A percentile compares a stretch with the other conserved stretches of the same genome.
These are phyloP conservation scores for Falco punctatus DNA, from an alignment of 2,113 vertebrate species.

Conservation along the genomic window DNA sequence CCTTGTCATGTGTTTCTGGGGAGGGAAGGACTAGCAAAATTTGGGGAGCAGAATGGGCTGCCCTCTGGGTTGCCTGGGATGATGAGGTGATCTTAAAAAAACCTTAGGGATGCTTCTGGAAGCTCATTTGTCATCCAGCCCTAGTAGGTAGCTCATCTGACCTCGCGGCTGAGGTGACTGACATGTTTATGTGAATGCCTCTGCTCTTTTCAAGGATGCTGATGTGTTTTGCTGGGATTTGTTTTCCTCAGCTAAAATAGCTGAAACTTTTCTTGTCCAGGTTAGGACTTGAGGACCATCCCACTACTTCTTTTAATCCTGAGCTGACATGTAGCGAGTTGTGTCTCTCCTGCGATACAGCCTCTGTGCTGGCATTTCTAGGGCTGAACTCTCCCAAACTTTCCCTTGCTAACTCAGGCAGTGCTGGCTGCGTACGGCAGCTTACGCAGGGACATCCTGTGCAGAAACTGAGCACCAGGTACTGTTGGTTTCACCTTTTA, in stretches of 20 bases:
- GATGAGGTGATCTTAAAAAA: neutral
- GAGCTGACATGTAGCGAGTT: neutral
- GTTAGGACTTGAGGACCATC: neutral
- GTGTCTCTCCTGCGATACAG: neutral
- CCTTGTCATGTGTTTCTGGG: neutral
- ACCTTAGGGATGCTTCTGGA: neutral
- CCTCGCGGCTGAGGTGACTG: neutral
- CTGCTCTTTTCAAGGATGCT: neutral
- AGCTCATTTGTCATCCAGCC: neutral
- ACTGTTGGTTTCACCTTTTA: neutral
- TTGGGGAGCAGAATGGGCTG: neutral
- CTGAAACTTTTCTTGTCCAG: neutral
- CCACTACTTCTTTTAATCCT: neutral
- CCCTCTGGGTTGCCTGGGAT: neutral
- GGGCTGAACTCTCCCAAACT: neutral
- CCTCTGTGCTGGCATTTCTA: neutral
- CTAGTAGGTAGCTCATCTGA: neutral
- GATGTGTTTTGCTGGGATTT: neutral
- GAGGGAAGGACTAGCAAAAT: neutral
- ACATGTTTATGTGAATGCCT: neutral
- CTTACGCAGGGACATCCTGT: no score
- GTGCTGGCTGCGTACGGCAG: neutral
- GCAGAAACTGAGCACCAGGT: neutral
- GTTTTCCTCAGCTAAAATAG: neutral
- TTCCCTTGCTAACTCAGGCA: neutral